Conservation (phyloP, 2,797 vertebrate species). For the Clarias platycephalus region DNA sequence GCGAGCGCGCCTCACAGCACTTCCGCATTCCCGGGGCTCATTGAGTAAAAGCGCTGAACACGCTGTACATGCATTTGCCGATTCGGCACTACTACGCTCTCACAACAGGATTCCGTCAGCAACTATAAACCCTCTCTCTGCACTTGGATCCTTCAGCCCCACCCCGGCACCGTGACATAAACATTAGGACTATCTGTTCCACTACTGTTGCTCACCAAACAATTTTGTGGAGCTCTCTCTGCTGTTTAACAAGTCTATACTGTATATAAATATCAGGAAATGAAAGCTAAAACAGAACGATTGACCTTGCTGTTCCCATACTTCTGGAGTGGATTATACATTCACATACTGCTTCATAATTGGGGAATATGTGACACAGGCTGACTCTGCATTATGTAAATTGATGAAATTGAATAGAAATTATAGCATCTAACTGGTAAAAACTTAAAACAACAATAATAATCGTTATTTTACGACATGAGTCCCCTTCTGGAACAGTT, state of each 20-base stretch:
- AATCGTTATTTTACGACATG: too few species aligned
- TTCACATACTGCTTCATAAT: not conserved
- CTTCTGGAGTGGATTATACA: not conserved
- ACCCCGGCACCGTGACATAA: too few species aligned
- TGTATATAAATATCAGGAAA: not conserved
- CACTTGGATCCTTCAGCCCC: too few species aligned
- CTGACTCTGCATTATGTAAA: not conserved
- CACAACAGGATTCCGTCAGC: too few species aligned
- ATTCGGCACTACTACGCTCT: too few species aligned
- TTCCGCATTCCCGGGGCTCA: too few species aligned
- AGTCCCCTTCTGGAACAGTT: too few species aligned
- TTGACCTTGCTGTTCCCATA: not conserved
- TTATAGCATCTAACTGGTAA: not conserved
- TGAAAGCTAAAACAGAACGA: not conserved
- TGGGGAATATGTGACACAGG: not conserved
- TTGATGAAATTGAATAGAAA: not conserved
- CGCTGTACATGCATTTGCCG: too few species aligned
- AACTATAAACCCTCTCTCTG: too few species aligned
- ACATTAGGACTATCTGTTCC: not conserved
- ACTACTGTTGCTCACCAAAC: not conserved
- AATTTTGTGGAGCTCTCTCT: not conserved
- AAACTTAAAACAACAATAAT: not conserved
- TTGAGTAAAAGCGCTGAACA: too few species aligned
- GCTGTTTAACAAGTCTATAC: not conserved
- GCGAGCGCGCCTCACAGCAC: too few species aligned